Base-by-base conservation (phyloP, 1,140 invertebrate species). In the Macrobrachium nipponense region DNA sequence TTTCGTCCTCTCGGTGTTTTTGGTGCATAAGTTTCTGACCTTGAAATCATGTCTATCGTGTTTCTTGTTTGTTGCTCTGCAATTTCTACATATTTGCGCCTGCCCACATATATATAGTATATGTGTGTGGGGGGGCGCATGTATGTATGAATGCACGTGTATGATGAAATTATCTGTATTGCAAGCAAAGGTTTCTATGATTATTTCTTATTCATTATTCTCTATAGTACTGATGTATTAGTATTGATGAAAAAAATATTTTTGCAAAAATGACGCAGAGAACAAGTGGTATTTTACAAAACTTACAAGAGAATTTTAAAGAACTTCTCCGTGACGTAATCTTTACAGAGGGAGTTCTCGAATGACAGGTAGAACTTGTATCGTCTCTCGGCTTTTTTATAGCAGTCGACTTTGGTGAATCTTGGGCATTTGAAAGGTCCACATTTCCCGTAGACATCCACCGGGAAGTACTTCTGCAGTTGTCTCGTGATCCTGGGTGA, bases 301-400 rank as follows among this genome's bases (percentile, higher is more conserved):
- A 88, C 59, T 58, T 89, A 90, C 36, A 75, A n/a, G 12, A 83
- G 43, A 11, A 77, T 64, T n/a, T 73, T 73, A 90, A 97, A 98
- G 90, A 98, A 97, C 91, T 99, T 99, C 90, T 99, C 98, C 0
- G 97, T 98, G 66, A 98, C 96, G 91, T 99, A 99, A 91, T 99
- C 97, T 79, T 94, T 93, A 91, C 98, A 99, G 89, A 98, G 97
- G 0, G 97, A 97, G 91, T 99, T 99, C 91, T 98, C 97, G 90
- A 99, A 99, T 0, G 97, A 96, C 70, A 99, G 92, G 91, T 99
- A 99, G 92, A 99, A 99, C 91, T 99, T 99, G 92, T 99, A 99
- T 75, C 98, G 95, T 77, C 93, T 95, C 89, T 97, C 95, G 18
- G 99, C 93, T 93, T 97, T 95, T 61, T 96, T 94, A 89, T 97